phyloP scores from a whole-genome alignment of 2,113 vertebrate species.

The Sinosuthora webbiana region DNA sequence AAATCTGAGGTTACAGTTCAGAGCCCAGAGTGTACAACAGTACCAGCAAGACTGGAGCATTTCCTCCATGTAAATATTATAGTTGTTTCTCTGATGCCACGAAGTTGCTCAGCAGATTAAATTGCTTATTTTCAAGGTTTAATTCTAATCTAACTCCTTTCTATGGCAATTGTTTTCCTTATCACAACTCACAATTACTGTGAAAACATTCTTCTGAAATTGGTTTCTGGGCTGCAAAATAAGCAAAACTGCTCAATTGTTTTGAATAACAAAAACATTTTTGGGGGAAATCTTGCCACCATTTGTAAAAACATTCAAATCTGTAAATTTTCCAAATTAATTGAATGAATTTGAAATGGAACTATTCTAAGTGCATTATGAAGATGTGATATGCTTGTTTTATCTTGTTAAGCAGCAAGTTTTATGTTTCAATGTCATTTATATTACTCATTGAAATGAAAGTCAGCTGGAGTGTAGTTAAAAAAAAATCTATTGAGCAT shows the following conservation, averaged over 20 bases:
- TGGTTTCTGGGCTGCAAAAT: neutral
- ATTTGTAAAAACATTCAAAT: neutral
- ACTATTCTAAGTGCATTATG: neutral
- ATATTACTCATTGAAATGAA: neutral
- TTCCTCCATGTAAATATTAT: neutral
- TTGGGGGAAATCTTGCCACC: neutral
- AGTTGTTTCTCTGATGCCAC: neutral
- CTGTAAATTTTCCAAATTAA: neutral
- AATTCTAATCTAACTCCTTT: neutral
- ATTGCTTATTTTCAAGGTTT: slow-evolving; percentile 5
- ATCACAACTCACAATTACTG: neutral
- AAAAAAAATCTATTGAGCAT: neutral
- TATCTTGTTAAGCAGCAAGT: neutral
- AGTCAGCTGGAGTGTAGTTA: neutral
- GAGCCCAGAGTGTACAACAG: neutral
- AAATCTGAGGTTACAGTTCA: neutral
- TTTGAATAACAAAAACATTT: neutral
- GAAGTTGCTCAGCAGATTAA: neutral
- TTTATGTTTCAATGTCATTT: neutral
- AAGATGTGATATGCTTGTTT: neutral
- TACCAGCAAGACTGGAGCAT: neutral
- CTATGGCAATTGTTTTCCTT: neutral
- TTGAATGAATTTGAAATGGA: neutral
- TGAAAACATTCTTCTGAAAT: slow-evolving; percentile 41
- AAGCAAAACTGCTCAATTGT: neutral